phyloP scores from a whole-genome alignment of 2,113 vertebrate species.

The Plestiodon gilberti region DNA sequence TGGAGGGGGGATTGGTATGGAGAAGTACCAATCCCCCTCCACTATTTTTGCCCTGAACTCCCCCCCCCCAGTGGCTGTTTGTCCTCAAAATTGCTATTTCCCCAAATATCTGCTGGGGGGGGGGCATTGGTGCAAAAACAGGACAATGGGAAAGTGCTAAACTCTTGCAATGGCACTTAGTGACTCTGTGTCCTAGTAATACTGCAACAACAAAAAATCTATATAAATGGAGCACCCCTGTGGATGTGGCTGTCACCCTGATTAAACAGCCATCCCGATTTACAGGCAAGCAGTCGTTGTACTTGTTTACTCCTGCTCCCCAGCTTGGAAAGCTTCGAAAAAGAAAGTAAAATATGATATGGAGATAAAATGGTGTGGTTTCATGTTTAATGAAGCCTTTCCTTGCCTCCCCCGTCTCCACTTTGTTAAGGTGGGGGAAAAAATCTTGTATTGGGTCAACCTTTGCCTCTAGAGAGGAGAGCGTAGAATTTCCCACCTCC shows the following conservation, averaged over 20 bases:
- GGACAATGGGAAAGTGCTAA: too few relatives aligned
- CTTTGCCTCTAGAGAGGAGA: conserved; percentile 20
- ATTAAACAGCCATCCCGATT: not conserved
- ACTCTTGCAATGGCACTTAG: too few relatives aligned
- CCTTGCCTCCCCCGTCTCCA: not conserved
- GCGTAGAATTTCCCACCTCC: conserved; percentile 13
- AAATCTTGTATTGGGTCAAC: conserved; percentile 63
- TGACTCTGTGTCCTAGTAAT: accelerated
- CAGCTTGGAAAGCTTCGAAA: conserved; percentile 38
- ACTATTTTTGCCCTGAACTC: too few relatives aligned
- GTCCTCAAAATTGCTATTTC: too few relatives aligned
- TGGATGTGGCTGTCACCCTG: not conserved
- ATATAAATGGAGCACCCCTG: not conserved
- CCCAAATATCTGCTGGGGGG: too few relatives aligned
- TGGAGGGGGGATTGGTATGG: too few relatives aligned
- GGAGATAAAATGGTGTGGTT: conserved; percentile 30
- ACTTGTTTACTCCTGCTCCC: not conserved
- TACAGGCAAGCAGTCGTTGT: conserved; percentile 5
- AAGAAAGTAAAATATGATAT: conserved; percentile 46
- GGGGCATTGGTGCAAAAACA: too few relatives aligned
- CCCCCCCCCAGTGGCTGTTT: too few relatives aligned
- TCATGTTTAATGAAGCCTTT: conserved; percentile 18
- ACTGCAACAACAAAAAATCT: not conserved
- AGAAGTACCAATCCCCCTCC: too few relatives aligned
- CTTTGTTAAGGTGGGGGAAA: too few relatives aligned